Evolutionary conservation across 2,888 invertebrate species (phyloP).

Genomic region (Limenitis camilla): DNA sequence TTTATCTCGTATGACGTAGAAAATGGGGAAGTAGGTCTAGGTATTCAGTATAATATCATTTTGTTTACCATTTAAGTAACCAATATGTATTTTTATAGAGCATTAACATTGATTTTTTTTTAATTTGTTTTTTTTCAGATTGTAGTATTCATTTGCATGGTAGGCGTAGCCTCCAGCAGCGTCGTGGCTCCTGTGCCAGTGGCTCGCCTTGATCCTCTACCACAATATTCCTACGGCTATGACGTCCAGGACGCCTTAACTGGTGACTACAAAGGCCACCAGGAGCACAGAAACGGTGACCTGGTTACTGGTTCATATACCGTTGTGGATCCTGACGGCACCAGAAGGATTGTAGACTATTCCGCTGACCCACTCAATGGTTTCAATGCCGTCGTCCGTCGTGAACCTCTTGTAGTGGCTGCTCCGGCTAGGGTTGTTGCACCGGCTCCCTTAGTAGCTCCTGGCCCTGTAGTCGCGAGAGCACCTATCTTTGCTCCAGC

Average conservation of each 20-base stretch:
- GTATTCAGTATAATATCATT: no score
- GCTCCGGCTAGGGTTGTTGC: slow-evolving; percentile 40
- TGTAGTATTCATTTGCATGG: slow-evolving; percentile 65
- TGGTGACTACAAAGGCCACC: slow-evolving; percentile 75
- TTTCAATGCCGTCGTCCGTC: slow-evolving; percentile 74
- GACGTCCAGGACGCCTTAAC: slow-evolving; percentile 75
- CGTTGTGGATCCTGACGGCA: slow-evolving; percentile 73
- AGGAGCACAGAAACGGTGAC: slow-evolving; percentile 73
- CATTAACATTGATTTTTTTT: background rate
- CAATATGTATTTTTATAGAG: background rate
- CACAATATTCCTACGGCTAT: slow-evolving; percentile 75
- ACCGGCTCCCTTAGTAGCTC: slow-evolving; percentile 39
- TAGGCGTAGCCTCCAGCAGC: slow-evolving; percentile 53
- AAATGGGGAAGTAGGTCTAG: no score
- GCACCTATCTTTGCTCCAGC: slow-evolving; percentile 33
- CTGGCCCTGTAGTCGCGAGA: slow-evolving; percentile 35
- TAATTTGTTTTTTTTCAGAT: slow-evolving; percentile 42
- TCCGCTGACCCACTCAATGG: slow-evolving; percentile 72
- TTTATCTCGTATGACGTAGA: no score
- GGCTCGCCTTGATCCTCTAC: slow-evolving; percentile 56
- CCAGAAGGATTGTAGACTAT: slow-evolving; percentile 72
- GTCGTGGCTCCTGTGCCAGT: slow-evolving; percentile 51
- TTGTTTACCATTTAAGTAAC: no score
- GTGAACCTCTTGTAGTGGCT: slow-evolving; percentile 58
- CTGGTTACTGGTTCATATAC: slow-evolving; percentile 73